Evolutionary conservation across 2,888 invertebrate genomes (phyloP), one percentile per base, ranked within the genome.

Genomic region (Marasmarcha lunaedactyla): DNA sequence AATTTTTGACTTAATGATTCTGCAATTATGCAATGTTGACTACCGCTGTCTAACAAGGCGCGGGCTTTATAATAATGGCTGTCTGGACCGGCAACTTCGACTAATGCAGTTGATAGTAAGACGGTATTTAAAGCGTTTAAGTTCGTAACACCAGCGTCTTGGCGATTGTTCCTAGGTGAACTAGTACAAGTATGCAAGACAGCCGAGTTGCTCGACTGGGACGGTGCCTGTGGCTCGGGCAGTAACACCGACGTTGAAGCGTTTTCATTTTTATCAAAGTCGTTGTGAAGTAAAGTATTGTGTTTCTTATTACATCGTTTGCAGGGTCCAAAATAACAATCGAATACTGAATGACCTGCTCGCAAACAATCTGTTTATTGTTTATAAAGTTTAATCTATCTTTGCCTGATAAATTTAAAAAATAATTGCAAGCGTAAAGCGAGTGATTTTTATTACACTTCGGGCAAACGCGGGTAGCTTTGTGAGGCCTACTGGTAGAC

Each of bases 21-120:
- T 11, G 44, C 37, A 11, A 46, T 42, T 15, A 46, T 41, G 36
- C 44, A 40, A 33, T 40, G 39, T 7, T 41, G 37, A 30, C 44
- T 41, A 1, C 41, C 41, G 7, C 13, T 39, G 11, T 41, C 39
- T 9, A 41, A 35, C 2, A 41, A 33, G n/a, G 39, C 43, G 26
- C 43, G 43, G 5, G 37, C 35, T 7, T 9, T 14, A 30, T 33
- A 30, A 11, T 27, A 27, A n/a, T n/a, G n/a, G n/a, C 7, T 15
- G 30, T 6, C 1, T 5, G 36, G 36, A 36, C 1, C 15, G 11
- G 37, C 41, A 26, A 15, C 41, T 40, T 1, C 40, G 33, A 14
- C 41, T 11, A 2, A 43, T 40, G 1, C 42, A 42, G n/a, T n/a
- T 2, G 40, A 42, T 35, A 43, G 34, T n/a, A 45, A 36, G 15